Base-by-base conservation (phyloP, 2,797 vertebrate genomes). In the Uromys caudimaculatus region DNA sequence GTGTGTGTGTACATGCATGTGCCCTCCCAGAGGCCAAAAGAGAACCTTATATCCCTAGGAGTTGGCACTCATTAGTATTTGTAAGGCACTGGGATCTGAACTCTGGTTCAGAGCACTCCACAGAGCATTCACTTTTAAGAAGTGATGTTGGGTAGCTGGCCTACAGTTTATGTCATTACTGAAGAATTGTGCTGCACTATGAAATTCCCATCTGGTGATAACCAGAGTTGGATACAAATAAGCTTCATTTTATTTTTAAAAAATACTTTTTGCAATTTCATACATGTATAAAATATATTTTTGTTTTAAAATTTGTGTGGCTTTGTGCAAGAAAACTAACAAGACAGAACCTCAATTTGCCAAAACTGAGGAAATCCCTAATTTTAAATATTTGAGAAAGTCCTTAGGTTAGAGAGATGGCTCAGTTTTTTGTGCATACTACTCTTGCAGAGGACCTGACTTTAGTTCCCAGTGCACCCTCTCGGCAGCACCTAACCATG, bases 301-400 rank as follows among this genome's bases (percentile, higher is more conserved):
- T 21, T 16, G 21, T 54, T 78, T 88, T 78, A 73, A 77, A 41
- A 67, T 23, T 16, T 44, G 7, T 86, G 14, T 83, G 21, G 1
- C n/a, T 81, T 67, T 35, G 27, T 50, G 4, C 3, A 77, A 52
- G 79, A 85, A 88, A 82, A 83, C 69, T 38, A 89, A 38, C 52
- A 11, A 50, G 4, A 27, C 14, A 12, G 54, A 92, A 90, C 23
- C n/a, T 86, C 71, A 14, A 9, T 88, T 93, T 95, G 47, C 71
- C 95, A 21, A 82, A 71, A 87, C 69, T 82, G 38, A 58, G 13
- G 35, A 81, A 93, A 23, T 35, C 2, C 8, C 13, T 83, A 13
- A 78, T 82, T 81, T 91, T 76, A 67, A 79, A 21, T 85, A 24
- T 10, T 62, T 23, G 10, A 27, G 38, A 41, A 84, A 77, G 38